A percentile compares a stretch with the other conserved stretches of the same genome.
These are phyloP conservation scores for Andrena haemorrhoa DNA, from an alignment of 2,888 invertebrate genomes.

Conservation along the genomic window DNA sequence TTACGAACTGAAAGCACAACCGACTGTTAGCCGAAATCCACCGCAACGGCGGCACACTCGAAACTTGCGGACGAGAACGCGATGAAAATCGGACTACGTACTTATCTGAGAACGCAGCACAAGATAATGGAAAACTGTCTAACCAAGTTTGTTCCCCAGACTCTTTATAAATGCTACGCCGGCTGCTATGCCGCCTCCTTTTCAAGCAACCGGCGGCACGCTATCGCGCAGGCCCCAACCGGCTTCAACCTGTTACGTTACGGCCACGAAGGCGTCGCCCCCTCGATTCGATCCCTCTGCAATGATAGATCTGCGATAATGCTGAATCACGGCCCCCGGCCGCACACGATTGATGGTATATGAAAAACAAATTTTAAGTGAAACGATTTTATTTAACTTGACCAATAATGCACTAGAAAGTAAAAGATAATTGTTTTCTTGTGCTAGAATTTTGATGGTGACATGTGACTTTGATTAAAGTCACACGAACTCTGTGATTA, in stretches of 20 bases:
- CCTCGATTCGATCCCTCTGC: neutral
- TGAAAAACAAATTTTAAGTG: no score
- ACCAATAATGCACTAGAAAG: no score
- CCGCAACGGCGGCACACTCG: neutral
- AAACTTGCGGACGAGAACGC: neutral
- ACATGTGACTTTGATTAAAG: no score
- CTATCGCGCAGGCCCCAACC: slow-evolving; percentile 40
- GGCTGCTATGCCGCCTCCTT: slow-evolving; percentile 37
- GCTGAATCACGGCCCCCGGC: neutral
- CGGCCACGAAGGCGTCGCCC: neutral
- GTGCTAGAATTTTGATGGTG: no score
- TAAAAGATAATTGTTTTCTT: no score
- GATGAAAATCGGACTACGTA: slow-evolving; percentile 17
- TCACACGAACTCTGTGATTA: no score
- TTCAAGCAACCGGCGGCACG: slow-evolving; percentile 30
- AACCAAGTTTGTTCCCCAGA: slow-evolving; percentile 39
- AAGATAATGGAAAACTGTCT: slow-evolving; percentile 57
- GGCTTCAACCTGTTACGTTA: slow-evolving; percentile 9
- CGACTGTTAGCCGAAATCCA: neutral
- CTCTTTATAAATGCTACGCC: slow-evolving; percentile 63
- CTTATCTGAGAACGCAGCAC: slow-evolving; percentile 20
- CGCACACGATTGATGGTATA: no score
- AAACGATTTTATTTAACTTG: no score
- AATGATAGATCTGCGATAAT: neutral
- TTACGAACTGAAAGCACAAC: slow-evolving; percentile 12